Base-by-base conservation (phyloP, 2,113 vertebrate species). In the Xiphias gladius region DNA sequence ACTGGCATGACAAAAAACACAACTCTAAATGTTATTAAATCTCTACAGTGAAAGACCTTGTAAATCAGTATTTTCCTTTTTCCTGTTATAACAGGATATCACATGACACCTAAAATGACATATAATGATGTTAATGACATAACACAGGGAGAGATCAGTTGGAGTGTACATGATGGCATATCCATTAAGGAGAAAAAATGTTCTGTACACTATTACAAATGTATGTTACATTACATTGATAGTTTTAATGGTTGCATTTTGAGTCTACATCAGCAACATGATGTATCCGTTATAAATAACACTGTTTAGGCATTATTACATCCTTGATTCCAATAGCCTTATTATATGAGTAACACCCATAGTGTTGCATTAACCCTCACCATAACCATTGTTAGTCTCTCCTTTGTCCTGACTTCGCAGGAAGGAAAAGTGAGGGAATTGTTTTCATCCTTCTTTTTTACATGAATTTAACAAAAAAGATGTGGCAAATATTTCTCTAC, bases 61-160 rank as follows among this genome's bases (percentile, higher is more conserved):
- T 24, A 17, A 77, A 52, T 11, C 54, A 41, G 32, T 17, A n/a
- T 26, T 9, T 54, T 9, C 52, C 46, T 37, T 24, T 43, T 54
- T 59, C 10, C 24, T 58, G 13, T 52, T 72, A 32, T 46, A 59
- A 58, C 28, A 62, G 13, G 16, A 48, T 17, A 46, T 22, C 39
- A 58, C 1, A 35, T 24, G 48, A 39, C 11, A 57, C 28, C 54
- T 55, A 22, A 70, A 76, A 83, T 55, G 14, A 68, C 39, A 76
- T 61, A 65, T 72, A 50, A 83, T 78, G 14, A 65, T 41, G 17
- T 50, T 77, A 52, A 77, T 48, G 57, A 37, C 19, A n/a, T 26
- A 46, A 59, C 39, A 41, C 17, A 13, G 28, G 13, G 10, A 41
- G 1, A 24, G 13, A 35, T 70, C 50, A n/a, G 64, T 67, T 26